A percentile compares a stretch with the other conserved stretches of the same genome.
These are phyloP conservation scores for Dryadula phaetusa DNA, from an alignment of 2,888 invertebrate species.

Conservation along the genomic window DNA sequence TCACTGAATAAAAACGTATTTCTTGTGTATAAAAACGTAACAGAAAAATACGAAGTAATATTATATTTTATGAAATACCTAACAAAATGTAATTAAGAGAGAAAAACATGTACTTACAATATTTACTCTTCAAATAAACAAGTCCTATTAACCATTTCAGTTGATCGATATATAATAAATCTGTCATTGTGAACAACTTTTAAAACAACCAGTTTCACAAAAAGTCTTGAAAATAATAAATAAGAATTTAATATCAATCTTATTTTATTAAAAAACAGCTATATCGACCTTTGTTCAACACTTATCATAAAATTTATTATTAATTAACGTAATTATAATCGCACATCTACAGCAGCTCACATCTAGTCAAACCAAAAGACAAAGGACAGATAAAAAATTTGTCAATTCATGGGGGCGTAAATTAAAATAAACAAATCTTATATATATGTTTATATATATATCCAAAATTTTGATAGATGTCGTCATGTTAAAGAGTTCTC, in stretches of 20 bases:
- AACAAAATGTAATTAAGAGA: background rate
- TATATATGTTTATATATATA: no score
- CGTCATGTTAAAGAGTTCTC: background rate
- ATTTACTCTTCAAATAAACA: slow-evolving; percentile 29
- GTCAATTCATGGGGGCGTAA: background rate
- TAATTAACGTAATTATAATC: slow-evolving; percentile 15
- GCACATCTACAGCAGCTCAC: background rate
- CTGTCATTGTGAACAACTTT: slow-evolving; percentile 28
- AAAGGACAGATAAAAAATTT: slow-evolving; percentile 1
- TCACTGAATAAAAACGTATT: background rate
- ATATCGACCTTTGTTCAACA: slow-evolving; percentile 31
- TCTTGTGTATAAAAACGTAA: background rate
- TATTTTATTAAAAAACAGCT: slow-evolving; percentile 26
- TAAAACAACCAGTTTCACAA: slow-evolving; percentile 20
- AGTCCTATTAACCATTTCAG: slow-evolving; percentile 34
- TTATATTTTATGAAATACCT: background rate
- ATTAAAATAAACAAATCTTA: background rate
- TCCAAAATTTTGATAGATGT: no score
- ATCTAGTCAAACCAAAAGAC: slow-evolving; percentile 5
- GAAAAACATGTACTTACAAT: slow-evolving; percentile 24
- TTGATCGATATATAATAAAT: slow-evolving; percentile 27
- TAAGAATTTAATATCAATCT: background rate
- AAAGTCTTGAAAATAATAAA: slow-evolving; percentile 32
- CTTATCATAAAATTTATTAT: slow-evolving; percentile 20
- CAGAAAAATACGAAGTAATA: background rate